A percentile compares a stretch with the other conserved stretches of the same genome.
Conservation (phyloP, 2,113 vertebrate species). For the Eretmochelys imbricata region DNA sequence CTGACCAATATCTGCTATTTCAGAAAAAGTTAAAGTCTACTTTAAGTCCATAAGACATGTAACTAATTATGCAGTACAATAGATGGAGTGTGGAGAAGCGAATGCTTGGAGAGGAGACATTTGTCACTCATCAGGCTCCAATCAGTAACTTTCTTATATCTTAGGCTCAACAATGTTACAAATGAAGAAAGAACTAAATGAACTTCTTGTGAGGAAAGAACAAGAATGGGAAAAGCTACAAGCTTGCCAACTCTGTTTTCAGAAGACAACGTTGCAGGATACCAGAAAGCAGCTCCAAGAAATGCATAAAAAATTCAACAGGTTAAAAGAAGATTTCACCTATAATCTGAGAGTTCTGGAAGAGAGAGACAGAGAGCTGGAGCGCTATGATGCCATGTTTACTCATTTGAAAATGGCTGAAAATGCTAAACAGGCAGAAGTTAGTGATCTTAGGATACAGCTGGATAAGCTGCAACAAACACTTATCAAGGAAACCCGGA, state of each 20-base stretch:
- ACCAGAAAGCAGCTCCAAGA: slow-evolving; percentile 65
- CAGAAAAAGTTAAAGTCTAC: background rate
- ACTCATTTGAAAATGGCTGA: slow-evolving; percentile 66
- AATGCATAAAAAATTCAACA: slow-evolving; percentile 63
- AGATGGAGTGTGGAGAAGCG: background rate
- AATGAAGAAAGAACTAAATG: slow-evolving; percentile 63
- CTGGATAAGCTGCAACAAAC: slow-evolving; percentile 74
- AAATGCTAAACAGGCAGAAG: slow-evolving; percentile 74
- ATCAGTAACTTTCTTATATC: background rate
- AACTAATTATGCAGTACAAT: background rate
- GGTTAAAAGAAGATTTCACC: slow-evolving; percentile 82
- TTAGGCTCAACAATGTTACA: slow-evolving; percentile 55
- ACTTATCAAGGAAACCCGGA: slow-evolving; percentile 58
- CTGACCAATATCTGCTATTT: background rate
- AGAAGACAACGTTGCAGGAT: slow-evolving; percentile 74
- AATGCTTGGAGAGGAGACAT: background rate
- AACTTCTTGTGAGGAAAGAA: slow-evolving; percentile 79
- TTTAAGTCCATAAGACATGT: background rate
- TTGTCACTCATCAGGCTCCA: background rate
- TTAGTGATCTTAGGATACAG: slow-evolving; percentile 79
- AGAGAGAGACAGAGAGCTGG: slow-evolving; percentile 83
- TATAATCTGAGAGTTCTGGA: slow-evolving; percentile 83
- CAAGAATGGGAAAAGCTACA: slow-evolving; percentile 81
- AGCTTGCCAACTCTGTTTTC: slow-evolving; percentile 56
- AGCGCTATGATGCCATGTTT: slow-evolving; percentile 73